phyloP scores from a whole-genome alignment of 1,140 invertebrate species.

The Nephila pilipes region DNA sequence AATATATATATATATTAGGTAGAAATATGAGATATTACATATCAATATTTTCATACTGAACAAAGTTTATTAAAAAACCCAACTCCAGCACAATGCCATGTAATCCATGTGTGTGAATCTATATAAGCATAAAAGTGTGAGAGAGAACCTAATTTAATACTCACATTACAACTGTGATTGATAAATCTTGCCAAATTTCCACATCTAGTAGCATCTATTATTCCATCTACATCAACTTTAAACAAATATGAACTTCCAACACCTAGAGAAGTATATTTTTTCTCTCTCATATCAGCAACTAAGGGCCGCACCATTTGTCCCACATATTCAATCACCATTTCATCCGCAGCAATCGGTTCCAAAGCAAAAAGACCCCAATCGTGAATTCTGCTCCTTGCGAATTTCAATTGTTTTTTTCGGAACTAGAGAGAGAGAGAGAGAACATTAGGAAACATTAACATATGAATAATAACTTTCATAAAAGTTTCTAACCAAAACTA shows the following conservation, averaged over 20 bases:
- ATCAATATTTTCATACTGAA: too few relatives aligned
- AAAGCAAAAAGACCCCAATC: conserved; percentile 99
- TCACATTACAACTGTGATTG: conserved; percentile 99
- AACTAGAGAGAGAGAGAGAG: conserved; percentile 86
- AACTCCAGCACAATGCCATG: too few relatives aligned
- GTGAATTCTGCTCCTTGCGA: conserved; percentile 98
- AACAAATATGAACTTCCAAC: conserved; percentile 99
- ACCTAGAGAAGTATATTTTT: conserved; percentile 96
- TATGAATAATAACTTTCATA: too few relatives aligned
- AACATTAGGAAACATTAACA: too few relatives aligned
- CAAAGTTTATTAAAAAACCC: too few relatives aligned
- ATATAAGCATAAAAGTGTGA: too few relatives aligned
- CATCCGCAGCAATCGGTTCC: conserved; percentile 98
- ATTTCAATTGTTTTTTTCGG: conserved; percentile 98
- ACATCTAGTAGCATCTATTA: conserved; percentile 99
- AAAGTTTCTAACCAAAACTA: too few relatives aligned
- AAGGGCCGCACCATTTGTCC: conserved; percentile 97
- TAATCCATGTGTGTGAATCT: too few relatives aligned
- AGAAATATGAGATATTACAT: too few relatives aligned
- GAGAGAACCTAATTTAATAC: too few relatives aligned
- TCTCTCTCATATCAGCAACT: conserved; percentile 96
- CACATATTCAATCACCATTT: conserved; percentile 99
- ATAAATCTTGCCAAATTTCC: conserved; percentile 99
- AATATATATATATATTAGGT: too few relatives aligned
- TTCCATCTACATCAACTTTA: conserved; percentile 97